Evolutionary conservation across 2,888 invertebrate species (phyloP), one percentile per base, ranked within the genome.

Genomic region (Mythimna ferrago): DNA sequence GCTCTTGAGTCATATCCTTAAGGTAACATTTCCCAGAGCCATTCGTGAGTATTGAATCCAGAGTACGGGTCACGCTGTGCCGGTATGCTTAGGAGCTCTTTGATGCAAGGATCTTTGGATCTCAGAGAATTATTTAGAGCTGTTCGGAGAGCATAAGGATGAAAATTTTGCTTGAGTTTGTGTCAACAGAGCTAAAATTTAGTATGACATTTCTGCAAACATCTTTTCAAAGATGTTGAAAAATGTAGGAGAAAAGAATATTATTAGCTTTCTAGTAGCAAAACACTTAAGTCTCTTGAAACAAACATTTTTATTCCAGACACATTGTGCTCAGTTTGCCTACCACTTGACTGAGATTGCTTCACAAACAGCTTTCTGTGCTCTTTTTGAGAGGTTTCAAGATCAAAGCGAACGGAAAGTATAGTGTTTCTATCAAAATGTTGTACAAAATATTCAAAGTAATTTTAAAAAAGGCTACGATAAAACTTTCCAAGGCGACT

Each of bases 61-160:
- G 2, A 51, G 66, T 70, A 81, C 69, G 75, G 70, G 80, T 3
- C 51, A 3, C 35, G n/a, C 21, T 26, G 56, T 74, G 66, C 62
- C 71, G 73, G n/a, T 65, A 53, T 61, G 51, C 66, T 66, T 51
- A 66, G 66, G n/a, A 66, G 16, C 65, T 62, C 65, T 67, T 65
- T 67, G 44, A 70, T 70, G 79, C 80, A 73, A 65, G 57, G 54
- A 81, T 71, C 16, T 19, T 48, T n/a, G 19, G 51, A 67, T 65
- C 53, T 32, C 21, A 3, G 41, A 53, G 65, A 71, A 80, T 79
- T 73, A 83, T 80, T 82, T 78, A 71, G 64, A 73, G 53, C 35
- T 71, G 38, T 71, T 51, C 41, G 19, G 35, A 26, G 26, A 2
- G 26, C 26, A 57, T 66, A 48, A 58, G 57, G 35, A 61, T 66